Conservation (phyloP, 2,797 vertebrate genomes). For the Linurgus olivaceus region DNA sequence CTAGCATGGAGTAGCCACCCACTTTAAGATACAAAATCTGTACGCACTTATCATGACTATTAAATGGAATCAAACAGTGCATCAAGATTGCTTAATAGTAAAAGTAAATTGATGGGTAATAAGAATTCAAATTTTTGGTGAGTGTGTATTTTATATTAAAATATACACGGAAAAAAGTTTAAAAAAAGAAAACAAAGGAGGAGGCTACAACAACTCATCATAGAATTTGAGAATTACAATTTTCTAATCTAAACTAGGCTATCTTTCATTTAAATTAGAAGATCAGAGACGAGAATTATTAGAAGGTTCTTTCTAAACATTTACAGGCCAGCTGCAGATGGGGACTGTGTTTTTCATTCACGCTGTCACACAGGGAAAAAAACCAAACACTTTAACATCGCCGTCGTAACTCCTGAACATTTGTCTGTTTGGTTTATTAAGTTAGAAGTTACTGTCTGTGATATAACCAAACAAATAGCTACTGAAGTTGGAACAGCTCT, state of each 20-base stretch:
- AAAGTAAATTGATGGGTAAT: neutral
- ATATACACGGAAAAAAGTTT: neutral
- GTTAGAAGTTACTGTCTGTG: slow-evolving; percentile 38
- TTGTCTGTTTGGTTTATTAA: slow-evolving; percentile 51
- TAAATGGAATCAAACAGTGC: neutral
- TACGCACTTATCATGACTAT: neutral
- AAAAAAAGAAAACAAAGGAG: neutral
- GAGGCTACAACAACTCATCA: neutral
- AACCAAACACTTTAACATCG: neutral
- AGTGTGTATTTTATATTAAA: neutral
- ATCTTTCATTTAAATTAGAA: neutral
- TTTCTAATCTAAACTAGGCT: neutral
- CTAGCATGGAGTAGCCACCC: accelerated
- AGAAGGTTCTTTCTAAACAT: neutral
- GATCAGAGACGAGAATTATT: neutral
- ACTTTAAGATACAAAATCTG: neutral
- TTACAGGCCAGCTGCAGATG: neutral
- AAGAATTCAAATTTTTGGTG: neutral
- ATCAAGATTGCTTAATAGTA: neutral
- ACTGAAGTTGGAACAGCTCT: slow-evolving; percentile 21
- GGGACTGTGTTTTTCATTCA: neutral
- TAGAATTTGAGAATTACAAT: neutral
- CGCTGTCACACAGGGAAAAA: neutral
- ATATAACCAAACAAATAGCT: slow-evolving; percentile 43
- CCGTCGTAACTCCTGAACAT: neutral